Percentiles rank a stretch among this genome's conserved stretches.
Conservation (phyloP, 2,797 vertebrate genomes). For the Hydrolagus colliei region DNA sequence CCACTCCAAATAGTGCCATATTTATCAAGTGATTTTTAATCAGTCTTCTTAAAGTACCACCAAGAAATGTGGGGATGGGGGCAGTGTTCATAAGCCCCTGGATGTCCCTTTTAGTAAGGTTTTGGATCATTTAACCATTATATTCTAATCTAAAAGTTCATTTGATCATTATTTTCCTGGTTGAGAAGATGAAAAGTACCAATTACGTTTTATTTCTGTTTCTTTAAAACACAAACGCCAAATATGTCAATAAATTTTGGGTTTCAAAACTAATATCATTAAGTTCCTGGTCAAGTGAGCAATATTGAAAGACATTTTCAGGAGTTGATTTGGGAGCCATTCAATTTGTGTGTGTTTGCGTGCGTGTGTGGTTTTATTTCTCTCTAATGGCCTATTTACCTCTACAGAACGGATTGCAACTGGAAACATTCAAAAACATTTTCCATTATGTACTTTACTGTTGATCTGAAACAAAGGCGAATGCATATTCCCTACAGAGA, state of each 20-base stretch:
- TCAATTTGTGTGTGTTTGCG: neutral
- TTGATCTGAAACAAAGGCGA: constrained; percentile 26
- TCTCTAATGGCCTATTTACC: constrained; percentile 11
- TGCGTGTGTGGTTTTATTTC: neutral
- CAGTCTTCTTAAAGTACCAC: constrained; percentile 6
- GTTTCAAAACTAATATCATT: neutral
- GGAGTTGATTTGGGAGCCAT: constrained; percentile 1
- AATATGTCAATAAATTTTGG: constrained; percentile 7
- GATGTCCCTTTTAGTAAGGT: neutral
- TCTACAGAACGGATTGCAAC: constrained; percentile 2
- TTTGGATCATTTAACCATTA: constrained; percentile 3
- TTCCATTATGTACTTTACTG: constrained; percentile 28
- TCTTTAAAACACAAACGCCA: neutral
- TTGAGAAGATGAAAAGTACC: neutral
- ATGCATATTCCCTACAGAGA: constrained; percentile 28
- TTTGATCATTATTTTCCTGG: constrained; percentile 16
- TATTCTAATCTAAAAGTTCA: neutral
- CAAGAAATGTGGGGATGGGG: neutral
- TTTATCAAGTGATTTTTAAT: neutral
- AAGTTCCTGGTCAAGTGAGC: constrained; percentile 13
- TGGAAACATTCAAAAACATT: constrained; percentile 12
- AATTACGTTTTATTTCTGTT: neutral
- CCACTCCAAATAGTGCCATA: constrained; percentile 26
- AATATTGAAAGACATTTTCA: neutral
- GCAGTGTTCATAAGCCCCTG: neutral